phyloP scores from a whole-genome alignment of 1,140 invertebrate genomes.

The Amphibalanus amphitrite region DNA sequence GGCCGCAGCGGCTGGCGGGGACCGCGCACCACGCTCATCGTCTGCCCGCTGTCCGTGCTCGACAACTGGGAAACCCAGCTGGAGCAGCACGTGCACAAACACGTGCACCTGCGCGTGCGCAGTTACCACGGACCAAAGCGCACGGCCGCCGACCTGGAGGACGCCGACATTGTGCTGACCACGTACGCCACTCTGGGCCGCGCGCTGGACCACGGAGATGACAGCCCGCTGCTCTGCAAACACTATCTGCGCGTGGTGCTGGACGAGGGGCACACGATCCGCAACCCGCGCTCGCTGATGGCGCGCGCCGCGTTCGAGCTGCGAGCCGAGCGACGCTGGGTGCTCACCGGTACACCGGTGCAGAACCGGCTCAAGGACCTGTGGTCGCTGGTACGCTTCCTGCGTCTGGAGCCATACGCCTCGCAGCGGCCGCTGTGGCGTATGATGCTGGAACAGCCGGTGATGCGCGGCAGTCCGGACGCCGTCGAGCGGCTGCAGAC shows the following conservation, averaged over 20 bases:
- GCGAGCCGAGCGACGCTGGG: constrained; percentile 48
- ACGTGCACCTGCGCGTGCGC: background rate
- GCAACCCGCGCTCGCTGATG: constrained; percentile 64
- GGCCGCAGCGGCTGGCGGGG: too few species aligned
- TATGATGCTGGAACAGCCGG: background rate
- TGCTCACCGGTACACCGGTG: constrained; percentile 82
- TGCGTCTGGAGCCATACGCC: constrained; percentile 26
- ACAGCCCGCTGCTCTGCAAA: constrained; percentile 36
- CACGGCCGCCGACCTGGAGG: background rate
- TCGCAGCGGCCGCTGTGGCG: background rate
- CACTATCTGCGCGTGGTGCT: constrained; percentile 70
- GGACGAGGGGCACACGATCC: constrained; percentile 81
- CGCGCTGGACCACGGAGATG: constrained; percentile 2
- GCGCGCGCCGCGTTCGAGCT: constrained; percentile 50
- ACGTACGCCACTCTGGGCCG: background rate
- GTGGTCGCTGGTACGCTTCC: constrained; percentile 68
- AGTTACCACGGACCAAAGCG: background rate
- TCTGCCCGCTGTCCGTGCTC: background rate
- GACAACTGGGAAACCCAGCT: background rate
- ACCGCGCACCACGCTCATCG: background rate
- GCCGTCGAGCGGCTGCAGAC: background rate
- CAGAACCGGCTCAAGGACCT: constrained; percentile 84
- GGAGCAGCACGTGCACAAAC: background rate
- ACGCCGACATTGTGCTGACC: background rate
- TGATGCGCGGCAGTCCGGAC: background rate